Evolutionary conservation across 2,888 invertebrate genomes (phyloP).

Genomic region (Protophormia terraenovae): DNA sequence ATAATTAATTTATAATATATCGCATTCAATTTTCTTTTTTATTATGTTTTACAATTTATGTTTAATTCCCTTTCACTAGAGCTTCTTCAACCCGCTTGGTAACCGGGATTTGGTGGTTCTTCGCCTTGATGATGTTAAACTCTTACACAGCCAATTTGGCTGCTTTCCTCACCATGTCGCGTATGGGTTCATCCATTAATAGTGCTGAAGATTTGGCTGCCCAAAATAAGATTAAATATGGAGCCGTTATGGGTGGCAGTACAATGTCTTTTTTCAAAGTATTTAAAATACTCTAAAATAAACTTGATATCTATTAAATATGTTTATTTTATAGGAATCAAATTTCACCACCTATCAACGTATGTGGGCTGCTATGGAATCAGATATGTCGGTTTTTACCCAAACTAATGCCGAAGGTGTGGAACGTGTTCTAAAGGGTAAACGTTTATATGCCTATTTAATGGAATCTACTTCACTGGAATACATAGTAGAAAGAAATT

Average conservation of each 20-base stretch:
- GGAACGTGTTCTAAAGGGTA: slow-evolving; percentile 89
- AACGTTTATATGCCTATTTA: slow-evolving; percentile 93
- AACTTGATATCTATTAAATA: not conserved
- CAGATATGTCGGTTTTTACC: slow-evolving; percentile 90
- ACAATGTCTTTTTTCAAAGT: slow-evolving; percentile 95
- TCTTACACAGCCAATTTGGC: slow-evolving; percentile 97
- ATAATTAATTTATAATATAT: too few species aligned
- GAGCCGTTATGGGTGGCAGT: slow-evolving; percentile 93
- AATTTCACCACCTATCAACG: slow-evolving; percentile 93
- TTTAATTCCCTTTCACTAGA: slow-evolving; percentile 82
- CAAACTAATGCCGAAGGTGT: slow-evolving; percentile 92
- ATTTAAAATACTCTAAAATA: slow-evolving; percentile 57
- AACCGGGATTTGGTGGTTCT: slow-evolving; percentile 96
- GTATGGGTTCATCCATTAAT: slow-evolving; percentile 87
- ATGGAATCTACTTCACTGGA: slow-evolving; percentile 98
- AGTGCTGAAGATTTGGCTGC: slow-evolving; percentile 95
- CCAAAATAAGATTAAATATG: slow-evolving; percentile 98
- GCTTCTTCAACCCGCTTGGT: slow-evolving; percentile 94
- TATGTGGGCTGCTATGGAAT: slow-evolving; percentile 97
- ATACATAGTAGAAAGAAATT: slow-evolving; percentile 92
- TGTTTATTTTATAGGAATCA: slow-evolving; percentile 85
- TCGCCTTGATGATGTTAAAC: slow-evolving; percentile 94
- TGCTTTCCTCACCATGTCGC: slow-evolving; percentile 94
- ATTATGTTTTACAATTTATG: too few species aligned
- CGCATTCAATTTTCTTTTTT: not conserved